Conservation (phyloP, 2,113 vertebrate species). For the Sylvilagus bachmani region DNA sequence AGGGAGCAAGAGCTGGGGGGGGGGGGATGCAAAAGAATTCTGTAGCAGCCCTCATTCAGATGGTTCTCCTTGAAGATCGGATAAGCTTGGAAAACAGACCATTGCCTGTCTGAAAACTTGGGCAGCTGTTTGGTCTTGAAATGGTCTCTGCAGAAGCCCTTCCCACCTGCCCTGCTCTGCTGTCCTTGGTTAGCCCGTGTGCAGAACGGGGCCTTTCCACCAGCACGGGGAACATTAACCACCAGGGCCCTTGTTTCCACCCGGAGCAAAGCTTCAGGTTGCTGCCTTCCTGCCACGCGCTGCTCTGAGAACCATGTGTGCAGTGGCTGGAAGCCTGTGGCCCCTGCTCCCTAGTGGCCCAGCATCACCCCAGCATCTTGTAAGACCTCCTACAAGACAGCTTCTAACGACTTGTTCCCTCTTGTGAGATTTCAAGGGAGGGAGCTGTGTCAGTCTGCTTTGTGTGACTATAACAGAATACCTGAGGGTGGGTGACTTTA, state of each 20-base stretch:
- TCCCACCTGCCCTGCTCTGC: not conserved
- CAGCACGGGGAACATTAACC: not conserved
- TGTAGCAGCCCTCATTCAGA: not conserved
- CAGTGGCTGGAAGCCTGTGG: not conserved
- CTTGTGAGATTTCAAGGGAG: not conserved
- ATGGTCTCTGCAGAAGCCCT: not conserved
- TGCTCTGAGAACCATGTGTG: not conserved
- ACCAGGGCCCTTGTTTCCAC: not conserved
- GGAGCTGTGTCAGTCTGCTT: not conserved
- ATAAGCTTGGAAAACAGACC: not conserved
- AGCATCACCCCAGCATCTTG: not conserved
- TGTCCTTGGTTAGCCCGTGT: not conserved
- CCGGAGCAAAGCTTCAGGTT: not conserved
- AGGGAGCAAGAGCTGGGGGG: not conserved
- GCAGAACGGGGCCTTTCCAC: not conserved
- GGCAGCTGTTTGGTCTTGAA: slow-evolving; percentile 8
- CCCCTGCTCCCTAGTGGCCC: accelerated
- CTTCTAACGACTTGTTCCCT: not conserved
- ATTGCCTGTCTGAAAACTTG: not conserved
- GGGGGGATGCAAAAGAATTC: slow-evolving; percentile 42
- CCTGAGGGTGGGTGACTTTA: no score
- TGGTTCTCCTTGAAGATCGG: not conserved
- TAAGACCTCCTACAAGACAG: not conserved
- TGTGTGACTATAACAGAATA: no score
- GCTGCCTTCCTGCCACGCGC: not conserved